phyloP scores from a whole-genome alignment of 2,888 invertebrate species.

The Oasisia sp. region DNA sequence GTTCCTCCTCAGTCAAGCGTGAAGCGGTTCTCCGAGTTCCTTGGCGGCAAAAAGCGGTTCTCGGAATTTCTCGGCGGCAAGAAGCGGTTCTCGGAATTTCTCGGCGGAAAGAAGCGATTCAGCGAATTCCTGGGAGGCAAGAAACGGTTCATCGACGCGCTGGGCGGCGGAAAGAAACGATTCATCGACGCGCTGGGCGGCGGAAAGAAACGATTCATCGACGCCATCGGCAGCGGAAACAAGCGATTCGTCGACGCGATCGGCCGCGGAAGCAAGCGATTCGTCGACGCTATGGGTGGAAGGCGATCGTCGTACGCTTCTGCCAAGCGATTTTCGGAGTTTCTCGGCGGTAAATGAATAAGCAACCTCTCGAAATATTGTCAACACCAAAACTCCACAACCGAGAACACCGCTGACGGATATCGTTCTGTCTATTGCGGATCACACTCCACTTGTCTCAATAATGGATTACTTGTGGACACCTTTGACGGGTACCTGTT shows the following conservation, averaged over 20 bases:
- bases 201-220: not conserved
- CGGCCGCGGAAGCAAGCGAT: too few relatives aligned
- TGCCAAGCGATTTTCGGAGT: not conserved
- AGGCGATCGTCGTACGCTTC: not conserved
- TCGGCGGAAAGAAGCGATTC: conserved; percentile 38
- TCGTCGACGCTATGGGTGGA: not conserved
- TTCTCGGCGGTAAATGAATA: conserved; percentile 7
- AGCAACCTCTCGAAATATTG: not conserved
- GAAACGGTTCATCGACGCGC: not conserved
- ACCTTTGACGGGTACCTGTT: not conserved
- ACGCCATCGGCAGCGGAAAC: not conserved
- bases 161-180: not conserved
- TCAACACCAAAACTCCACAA: not conserved
- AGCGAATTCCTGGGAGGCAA: conserved; percentile 40
- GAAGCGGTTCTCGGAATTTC: conserved; percentile 38
- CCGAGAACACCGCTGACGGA: not conserved
- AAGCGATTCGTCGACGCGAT: too few relatives aligned
- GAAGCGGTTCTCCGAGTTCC: conserved; percentile 37
- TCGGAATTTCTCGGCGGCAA: conserved; percentile 39
- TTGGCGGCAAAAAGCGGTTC: conserved; percentile 38
- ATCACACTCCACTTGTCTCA: not conserved
- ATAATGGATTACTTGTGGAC: not conserved
- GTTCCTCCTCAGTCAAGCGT: not conserved
- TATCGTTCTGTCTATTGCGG: not conserved
- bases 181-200: not conserved